Percentiles rank a stretch among this genome's conserved stretches.
These are phyloP conservation scores for Platyscapa corneri DNA, from an alignment of 1,140 invertebrate genomes.

Conservation along the genomic window DNA sequence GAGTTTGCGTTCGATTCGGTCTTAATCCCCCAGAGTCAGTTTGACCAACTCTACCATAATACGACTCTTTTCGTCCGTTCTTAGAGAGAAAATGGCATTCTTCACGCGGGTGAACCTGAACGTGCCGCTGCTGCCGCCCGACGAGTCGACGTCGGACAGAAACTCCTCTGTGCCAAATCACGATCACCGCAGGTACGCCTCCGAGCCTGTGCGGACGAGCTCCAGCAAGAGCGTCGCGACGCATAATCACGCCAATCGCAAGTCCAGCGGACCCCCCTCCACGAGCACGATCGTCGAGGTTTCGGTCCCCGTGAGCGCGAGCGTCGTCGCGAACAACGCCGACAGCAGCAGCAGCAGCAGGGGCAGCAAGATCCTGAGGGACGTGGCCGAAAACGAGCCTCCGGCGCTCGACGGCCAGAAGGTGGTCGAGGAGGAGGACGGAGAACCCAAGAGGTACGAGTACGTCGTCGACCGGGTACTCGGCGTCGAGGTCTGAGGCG, in stretches of 20 bases:
- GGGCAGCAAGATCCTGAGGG: constrained; percentile 27
- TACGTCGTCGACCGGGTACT: constrained; percentile 81
- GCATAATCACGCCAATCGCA: background rate
- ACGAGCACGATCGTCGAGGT: background rate
- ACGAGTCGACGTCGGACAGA: constrained; percentile 70
- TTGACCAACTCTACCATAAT: background rate
- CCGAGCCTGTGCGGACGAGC: constrained; percentile 59
- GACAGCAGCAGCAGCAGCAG: no score
- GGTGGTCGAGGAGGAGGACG: constrained; percentile 59
- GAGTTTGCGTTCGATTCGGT: constrained; percentile 68
- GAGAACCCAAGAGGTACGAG: constrained; percentile 78
- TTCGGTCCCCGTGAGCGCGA: background rate
- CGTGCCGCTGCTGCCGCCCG: constrained; percentile 84
- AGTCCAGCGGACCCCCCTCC: constrained; percentile 1
- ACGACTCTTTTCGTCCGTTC: constrained; percentile 55
- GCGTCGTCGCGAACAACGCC: constrained; percentile 1
- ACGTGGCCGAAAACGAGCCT: background rate
- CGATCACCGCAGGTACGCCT: constrained; percentile 66
- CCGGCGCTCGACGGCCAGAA: background rate
- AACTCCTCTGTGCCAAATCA: background rate
- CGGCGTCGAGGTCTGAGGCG: constrained; percentile 79
- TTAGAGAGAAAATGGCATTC: constrained; percentile 96
- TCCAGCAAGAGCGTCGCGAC: background rate
- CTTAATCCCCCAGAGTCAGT: background rate
- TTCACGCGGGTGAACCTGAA: constrained; percentile 88